These are phyloP conservation scores for Frieseomelitta varia DNA, from an alignment of 1,140 invertebrate species.

Conservation along the genomic window DNA sequence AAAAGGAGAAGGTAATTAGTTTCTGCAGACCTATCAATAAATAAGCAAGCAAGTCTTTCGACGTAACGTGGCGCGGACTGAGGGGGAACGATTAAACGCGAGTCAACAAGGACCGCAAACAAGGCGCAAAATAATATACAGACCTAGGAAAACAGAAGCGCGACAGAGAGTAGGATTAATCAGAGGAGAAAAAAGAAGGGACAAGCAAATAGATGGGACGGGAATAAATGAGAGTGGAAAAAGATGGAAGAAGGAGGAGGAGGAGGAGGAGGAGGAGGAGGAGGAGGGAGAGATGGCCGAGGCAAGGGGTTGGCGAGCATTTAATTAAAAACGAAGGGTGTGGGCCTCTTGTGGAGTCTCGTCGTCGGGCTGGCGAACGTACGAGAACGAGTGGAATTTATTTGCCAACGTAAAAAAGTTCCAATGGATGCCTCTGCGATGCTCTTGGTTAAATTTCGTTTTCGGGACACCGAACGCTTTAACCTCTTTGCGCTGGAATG, in stretches of 20 bases:
- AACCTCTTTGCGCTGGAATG: too few relatives aligned
- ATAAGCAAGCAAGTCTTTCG: background rate
- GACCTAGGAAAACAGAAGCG: background rate
- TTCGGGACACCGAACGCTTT: background rate
- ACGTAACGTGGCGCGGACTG: background rate
- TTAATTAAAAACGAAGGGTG: conserved; percentile 68
- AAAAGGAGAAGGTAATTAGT: too few relatives aligned
- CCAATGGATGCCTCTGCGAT: conserved; percentile 41
- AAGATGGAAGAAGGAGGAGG: conserved; percentile 1
- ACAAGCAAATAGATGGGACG: background rate
- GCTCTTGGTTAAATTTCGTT: conserved; percentile 8
- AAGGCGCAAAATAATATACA: background rate
- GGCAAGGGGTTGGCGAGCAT: conserved; percentile 44
- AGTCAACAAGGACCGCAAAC: background rate
- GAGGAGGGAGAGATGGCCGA: background rate
- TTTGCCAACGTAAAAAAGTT: conserved; percentile 45
- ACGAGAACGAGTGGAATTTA: conserved; percentile 56
- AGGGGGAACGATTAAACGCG: too few relatives aligned
- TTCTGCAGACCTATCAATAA: background rate
- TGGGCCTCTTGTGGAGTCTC: conserved; percentile 38
- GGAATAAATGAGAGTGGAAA: conserved; percentile 34
- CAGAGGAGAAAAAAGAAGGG: conserved; percentile 12
- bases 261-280: background rate
- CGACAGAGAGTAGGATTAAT: conserved; percentile 20
- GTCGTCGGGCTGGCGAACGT: conserved; percentile 30